These are phyloP conservation scores for Palloptera scutellata DNA, from an alignment of 2,888 invertebrate genomes.

Conservation along the genomic window DNA sequence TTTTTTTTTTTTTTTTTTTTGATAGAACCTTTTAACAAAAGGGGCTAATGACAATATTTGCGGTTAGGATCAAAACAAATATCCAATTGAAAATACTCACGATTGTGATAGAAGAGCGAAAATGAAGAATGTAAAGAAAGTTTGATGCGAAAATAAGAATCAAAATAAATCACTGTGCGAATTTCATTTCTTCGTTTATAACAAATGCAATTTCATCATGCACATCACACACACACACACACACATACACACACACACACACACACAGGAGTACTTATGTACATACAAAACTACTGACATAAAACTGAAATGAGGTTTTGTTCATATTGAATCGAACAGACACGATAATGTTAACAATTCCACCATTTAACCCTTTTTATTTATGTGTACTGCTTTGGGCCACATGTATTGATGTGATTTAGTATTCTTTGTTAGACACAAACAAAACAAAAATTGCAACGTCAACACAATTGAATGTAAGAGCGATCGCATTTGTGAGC, in stretches of 20 bases:
- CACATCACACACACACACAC: slow-evolving; percentile 10
- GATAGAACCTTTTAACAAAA: neutral
- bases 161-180: too few species aligned
- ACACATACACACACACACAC: neutral
- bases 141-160: too few species aligned
- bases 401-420: slow-evolving; percentile 22
- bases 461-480: too few species aligned
- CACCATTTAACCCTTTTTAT: slow-evolving; percentile 27
- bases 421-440: neutral
- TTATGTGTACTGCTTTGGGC: slow-evolving; percentile 18
- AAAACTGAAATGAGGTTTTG: neutral
- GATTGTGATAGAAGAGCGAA: too few species aligned
- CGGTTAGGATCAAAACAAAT: slow-evolving; percentile 35
- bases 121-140: too few species aligned
- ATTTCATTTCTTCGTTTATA: too few species aligned
- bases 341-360: too few species aligned
- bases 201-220: too few species aligned
- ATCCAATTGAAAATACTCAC: neutral
- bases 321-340: neutral
- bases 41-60: slow-evolving; percentile 37
- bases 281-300: too few species aligned
- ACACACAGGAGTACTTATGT: neutral
- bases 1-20: too few species aligned
- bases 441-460: too few species aligned
- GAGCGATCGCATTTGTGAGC: neutral